Evolutionary conservation across 2,888 invertebrate species (phyloP).

Genomic region (Leptinotarsa peninsularis): DNA sequence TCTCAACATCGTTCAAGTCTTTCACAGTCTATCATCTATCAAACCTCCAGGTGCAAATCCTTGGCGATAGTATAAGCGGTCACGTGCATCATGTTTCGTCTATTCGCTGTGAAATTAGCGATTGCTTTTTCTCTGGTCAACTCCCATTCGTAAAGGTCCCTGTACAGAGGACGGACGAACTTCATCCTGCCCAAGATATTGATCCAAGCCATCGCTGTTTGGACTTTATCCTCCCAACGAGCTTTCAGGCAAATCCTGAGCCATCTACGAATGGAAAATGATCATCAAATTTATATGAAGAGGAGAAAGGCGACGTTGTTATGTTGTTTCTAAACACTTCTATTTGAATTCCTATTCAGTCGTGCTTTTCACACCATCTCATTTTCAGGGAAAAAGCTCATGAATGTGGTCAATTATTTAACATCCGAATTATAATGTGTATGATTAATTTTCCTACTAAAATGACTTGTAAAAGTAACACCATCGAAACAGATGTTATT

Average conservation of each 20-base stretch:
- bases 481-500: too few species aligned
- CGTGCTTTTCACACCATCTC: too few species aligned
- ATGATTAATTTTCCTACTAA: too few species aligned
- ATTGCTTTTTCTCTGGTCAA: constrained; percentile 76
- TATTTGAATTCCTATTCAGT: too few species aligned
- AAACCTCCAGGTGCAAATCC: constrained; percentile 72
- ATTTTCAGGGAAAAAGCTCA: too few species aligned
- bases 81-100: constrained; percentile 86
- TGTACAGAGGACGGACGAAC: constrained; percentile 88
- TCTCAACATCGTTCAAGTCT: neutral
- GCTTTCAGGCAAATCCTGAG: constrained; percentile 82
- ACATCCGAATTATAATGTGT: too few species aligned
- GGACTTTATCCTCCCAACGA: constrained; percentile 75
- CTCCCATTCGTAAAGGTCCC: constrained; percentile 86
- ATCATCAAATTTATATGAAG: neutral
- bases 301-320: neutral
- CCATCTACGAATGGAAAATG: constrained; percentile 66
- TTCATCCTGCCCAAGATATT: constrained; percentile 92
- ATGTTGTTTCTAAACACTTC: too few species aligned
- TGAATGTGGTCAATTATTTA: too few species aligned
- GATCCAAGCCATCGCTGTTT: constrained; percentile 80
- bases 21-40: neutral
- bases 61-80: constrained; percentile 79
- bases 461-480: too few species aligned
- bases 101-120: constrained; percentile 77